phyloP scores from a whole-genome alignment of 2,113 vertebrate genomes.

The Antechinus flavipes region DNA sequence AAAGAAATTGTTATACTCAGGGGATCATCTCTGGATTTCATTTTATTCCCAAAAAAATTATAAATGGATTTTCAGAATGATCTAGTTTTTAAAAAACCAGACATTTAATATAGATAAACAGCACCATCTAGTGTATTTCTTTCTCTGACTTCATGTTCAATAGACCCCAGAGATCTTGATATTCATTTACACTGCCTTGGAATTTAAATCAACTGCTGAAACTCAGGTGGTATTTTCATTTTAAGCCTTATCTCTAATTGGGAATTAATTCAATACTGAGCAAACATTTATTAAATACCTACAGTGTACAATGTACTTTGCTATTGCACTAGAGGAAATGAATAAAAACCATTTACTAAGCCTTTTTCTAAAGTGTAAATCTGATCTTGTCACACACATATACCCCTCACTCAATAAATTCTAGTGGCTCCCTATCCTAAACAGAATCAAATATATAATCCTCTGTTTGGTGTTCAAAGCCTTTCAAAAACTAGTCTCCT shows the following conservation, averaged over 20 bases:
- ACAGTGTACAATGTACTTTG: neutral
- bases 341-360: neutral
- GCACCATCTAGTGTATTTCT: conserved; percentile 76
- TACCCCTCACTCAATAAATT: neutral
- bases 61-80: conserved; percentile 1
- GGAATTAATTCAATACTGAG: neutral
- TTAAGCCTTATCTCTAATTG: neutral
- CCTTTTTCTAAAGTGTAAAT: neutral
- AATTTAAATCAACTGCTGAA: neutral
- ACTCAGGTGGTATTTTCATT: neutral
- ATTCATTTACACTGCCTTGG: neutral
- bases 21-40: conserved; percentile 31
- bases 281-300: neutral
- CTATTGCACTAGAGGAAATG: neutral
- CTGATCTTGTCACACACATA: neutral
- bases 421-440: neutral
- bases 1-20: conserved; percentile 42
- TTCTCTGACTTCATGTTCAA: rapidly evolving
- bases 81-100: rapidly evolving
- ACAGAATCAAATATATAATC: neutral
- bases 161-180: neutral
- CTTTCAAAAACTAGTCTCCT: neutral
- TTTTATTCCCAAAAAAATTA: conserved; percentile 34
- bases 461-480: neutral
- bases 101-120: conserved; percentile 64